Base-by-base conservation (phyloP, 1,140 invertebrate species). In the Lysiphlebus fabarum region DNA sequence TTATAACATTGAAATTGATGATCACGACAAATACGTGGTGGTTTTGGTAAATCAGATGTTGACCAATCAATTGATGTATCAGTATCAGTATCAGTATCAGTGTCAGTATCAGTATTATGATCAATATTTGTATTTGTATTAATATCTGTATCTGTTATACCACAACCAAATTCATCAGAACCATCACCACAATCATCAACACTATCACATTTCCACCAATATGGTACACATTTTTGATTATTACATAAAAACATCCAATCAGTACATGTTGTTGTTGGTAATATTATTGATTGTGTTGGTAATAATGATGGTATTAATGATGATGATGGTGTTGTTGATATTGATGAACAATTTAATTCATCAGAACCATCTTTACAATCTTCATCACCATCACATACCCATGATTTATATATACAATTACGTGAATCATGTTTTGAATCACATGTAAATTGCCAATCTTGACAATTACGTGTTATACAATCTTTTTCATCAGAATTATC, bases 171-270 rank as follows among this genome's bases (percentile, higher is more conserved):
- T 68, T 95, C 92, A 70, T 95, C 92, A 0, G 87, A 87, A 41
- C 82, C 77, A 72, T 95, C 92, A 0, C 82, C 84, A 66, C 92
- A 95, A 68, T 94, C 92, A 60, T 87, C 73, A 4, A 89, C 86
- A 33, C 76, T 82, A 61, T 88, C 87, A 64, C 84, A 85, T 62
- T 89, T 86, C 87, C 92, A 93, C 90, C 90, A 88, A 48, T 86
- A 86, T 0, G 92, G 90, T 48, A 96, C 86, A 70, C 93, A 96
- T 59, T 87, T 87, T 10, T 84, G 82, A 66, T 89, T 89, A 9
- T 78, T 73, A 69, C 90, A 92, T 61, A 80, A 82, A 64, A 90
- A 87, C 87, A 90, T 87, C 90, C 86, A 90, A 69, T 85, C 85
- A 34, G 85, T 83, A 77, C 90, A 92, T 70, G 81, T 63, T 58